A percentile compares a stretch with the other conserved stretches of the same genome.
These are phyloP conservation scores for Promerops cafer DNA, from an alignment of 2,113 vertebrate genomes.

Conservation along the genomic window DNA sequence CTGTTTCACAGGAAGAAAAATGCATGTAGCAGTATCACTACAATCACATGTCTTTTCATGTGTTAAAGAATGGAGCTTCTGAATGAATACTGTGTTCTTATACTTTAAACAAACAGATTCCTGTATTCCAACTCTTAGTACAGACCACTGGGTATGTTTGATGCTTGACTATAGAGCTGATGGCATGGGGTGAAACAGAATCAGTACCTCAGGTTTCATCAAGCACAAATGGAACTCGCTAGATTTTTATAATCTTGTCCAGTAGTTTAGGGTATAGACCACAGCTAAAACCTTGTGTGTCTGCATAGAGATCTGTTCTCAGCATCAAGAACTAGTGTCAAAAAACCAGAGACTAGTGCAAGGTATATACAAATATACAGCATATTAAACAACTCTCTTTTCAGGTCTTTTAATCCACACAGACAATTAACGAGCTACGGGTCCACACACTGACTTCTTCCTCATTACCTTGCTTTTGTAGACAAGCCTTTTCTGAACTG, in stretches of 20 bases:
- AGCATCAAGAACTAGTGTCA: background rate
- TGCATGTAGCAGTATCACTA: background rate
- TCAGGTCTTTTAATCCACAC: background rate
- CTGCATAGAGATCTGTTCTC: background rate
- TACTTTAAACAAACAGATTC: background rate
- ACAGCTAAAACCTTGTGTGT: background rate
- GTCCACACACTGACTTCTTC: background rate
- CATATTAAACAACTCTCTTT: background rate
- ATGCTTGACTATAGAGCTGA: background rate
- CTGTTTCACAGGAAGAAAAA: background rate
- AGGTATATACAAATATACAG: background rate
- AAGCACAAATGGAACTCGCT: background rate
- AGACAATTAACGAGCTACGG: background rate
- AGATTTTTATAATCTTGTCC: background rate
- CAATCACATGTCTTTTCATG: slow-evolving; percentile 24
- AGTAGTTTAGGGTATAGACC: background rate
- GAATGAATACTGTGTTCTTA: background rate
- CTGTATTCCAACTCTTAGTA: background rate
- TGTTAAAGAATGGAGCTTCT: background rate
- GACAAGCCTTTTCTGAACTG: background rate
- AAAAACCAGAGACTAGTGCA: background rate
- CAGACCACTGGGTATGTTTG: background rate
- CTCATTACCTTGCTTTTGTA: background rate
- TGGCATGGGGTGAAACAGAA: background rate
- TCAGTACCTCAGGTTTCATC: background rate